Evolutionary conservation across 2,113 vertebrate genomes (phyloP), one percentile per base, ranked within the genome.

Genomic region (Microtus oregoni): DNA sequence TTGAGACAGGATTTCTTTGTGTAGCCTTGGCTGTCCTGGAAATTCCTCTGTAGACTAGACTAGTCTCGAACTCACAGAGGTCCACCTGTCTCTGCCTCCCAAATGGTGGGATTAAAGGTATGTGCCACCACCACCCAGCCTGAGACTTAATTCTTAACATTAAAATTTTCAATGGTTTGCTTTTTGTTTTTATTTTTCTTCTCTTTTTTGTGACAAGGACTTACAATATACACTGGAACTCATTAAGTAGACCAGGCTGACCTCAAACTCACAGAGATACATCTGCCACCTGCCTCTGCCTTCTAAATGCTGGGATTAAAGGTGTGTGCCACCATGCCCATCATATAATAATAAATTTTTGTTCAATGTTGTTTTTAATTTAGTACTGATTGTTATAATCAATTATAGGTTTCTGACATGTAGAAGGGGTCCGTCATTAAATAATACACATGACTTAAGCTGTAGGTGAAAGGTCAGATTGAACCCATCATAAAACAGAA

Each of bases 361-460:
- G 85, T 24, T 70, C 41, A 55, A 83, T 52, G 65, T 95, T 79
- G 61, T 67, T 94, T 68, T 85, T 32, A 90, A 91, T 55, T 17
- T 15, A 92, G 11, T 91, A 70, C 15, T 15, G 75, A 67, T 61
- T 30, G 70, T 35, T 86, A 10, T 72, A 88, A 93, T 75, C 78
- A 93, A 55, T 61, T 22, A 72, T 61, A 11, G 20, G 9, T 88
- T 86, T 93, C 76, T 20, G 55, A 76, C 95, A 85, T 0, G 32
- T 24, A 87, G 52, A 83, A 95, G 47, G 41, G 2, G 70, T 32
- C 92, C 47, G 86, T 83, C 12, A 92, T 72, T 72, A 73, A 41
- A 70, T n/a, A 86, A 63, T 67, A 70, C 15, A 96, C 28, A 89
- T 3, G 5, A 86, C 4, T 86, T 72, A n/a, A 72, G 86, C 87